Evolutionary conservation across 2,113 vertebrate genomes (phyloP).

Genomic region (Camelus bactrianus): DNA sequence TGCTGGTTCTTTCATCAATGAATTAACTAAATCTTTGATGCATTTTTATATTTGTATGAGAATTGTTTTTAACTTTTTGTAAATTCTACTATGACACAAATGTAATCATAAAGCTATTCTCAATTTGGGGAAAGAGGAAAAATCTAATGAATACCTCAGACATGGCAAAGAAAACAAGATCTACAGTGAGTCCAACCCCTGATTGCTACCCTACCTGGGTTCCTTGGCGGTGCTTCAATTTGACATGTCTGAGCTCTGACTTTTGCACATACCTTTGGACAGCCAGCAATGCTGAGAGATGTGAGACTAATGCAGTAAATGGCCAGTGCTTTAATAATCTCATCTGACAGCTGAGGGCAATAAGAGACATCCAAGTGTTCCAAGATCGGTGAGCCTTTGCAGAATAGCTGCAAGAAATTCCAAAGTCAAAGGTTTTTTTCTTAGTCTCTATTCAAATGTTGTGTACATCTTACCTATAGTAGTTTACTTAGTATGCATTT

Average conservation of each 20-base stretch:
- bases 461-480: background rate
- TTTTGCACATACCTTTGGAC: slow-evolving; percentile 86
- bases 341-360: slow-evolving; percentile 87
- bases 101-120: slow-evolving; percentile 38
- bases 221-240: background rate
- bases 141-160: background rate
- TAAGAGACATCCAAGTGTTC: slow-evolving; percentile 88
- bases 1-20: slow-evolving; percentile 30
- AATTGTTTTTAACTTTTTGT: slow-evolving; percentile 39
- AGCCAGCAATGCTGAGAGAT: slow-evolving; percentile 85
- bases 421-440: slow-evolving; percentile 32
- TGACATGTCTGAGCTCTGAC: background rate
- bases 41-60: slow-evolving; percentile 8
- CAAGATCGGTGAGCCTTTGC: slow-evolving; percentile 84
- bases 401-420: slow-evolving; percentile 88
- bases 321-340: slow-evolving; percentile 84
- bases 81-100: slow-evolving; percentile 49
- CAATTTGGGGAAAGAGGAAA: background rate
- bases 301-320: slow-evolving; percentile 87
- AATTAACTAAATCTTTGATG: slow-evolving; percentile 50
- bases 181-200: background rate
- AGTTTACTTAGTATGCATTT: slow-evolving; percentile 18
- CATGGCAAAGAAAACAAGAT: background rate
- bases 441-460: background rate
- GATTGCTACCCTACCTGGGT: background rate